Conservation (phyloP, 2,888 invertebrate species). For the Leptinotarsa tumamoca region DNA sequence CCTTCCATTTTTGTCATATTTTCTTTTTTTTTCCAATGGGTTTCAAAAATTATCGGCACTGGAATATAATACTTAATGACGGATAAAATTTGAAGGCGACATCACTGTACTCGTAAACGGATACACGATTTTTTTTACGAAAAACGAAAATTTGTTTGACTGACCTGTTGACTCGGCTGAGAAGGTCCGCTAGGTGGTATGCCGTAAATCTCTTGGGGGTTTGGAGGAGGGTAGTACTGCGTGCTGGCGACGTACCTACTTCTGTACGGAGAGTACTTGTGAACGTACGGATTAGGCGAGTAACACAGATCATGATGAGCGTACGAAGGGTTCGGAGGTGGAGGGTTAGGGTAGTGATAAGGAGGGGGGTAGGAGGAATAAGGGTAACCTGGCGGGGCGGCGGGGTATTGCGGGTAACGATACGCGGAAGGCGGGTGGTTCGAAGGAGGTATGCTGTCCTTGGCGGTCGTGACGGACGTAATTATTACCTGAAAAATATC, state of each 20-base stretch:
- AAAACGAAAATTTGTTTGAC: constrained; percentile 5
- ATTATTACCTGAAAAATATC: constrained; percentile 62
- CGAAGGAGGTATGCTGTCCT: constrained; percentile 62
- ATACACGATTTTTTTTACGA: neutral
- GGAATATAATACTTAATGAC: too few relatives aligned
- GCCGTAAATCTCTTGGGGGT: constrained; percentile 67
- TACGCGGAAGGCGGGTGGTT: constrained; percentile 68
- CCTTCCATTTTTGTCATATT: too few relatives aligned
- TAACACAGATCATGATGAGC: constrained; percentile 69
- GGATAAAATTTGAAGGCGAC: too few relatives aligned
- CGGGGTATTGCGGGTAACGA: constrained; percentile 65
- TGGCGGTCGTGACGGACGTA: constrained; percentile 64
- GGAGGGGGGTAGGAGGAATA: constrained; percentile 62
- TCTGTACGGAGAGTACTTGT: constrained; percentile 59
- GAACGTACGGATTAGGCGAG: constrained; percentile 64
- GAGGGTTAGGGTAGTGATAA: constrained; percentile 66
- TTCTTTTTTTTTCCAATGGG: too few relatives aligned
- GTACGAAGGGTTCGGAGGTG: constrained; percentile 67
- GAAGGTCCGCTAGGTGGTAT: constrained; percentile 61
- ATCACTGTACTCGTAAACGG: too few relatives aligned
- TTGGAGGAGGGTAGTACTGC: constrained; percentile 68
- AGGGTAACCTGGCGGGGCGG: constrained; percentile 60
- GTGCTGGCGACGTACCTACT: constrained; percentile 61
- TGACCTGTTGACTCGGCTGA: constrained; percentile 61
- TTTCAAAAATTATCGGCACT: too few relatives aligned